Evolutionary conservation across 2,888 invertebrate species (phyloP).

Genomic region (Pyrrhosoma nymphula): DNA sequence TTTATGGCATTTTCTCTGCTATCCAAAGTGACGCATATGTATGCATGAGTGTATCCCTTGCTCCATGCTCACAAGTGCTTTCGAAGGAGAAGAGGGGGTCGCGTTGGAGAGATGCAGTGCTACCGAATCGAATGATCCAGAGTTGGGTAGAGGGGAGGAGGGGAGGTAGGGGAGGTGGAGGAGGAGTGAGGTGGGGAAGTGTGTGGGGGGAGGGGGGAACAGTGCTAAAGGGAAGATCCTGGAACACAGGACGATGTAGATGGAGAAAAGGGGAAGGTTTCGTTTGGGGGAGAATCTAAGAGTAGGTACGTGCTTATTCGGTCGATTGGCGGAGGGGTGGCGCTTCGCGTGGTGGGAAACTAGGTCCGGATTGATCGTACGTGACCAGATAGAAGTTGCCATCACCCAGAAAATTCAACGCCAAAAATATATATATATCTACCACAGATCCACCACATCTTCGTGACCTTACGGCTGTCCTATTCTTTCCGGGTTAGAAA

Average conservation of each 20-base stretch:
- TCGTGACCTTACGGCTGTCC: not conserved
- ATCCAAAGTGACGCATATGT: not conserved
- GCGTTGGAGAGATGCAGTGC: too few species aligned
- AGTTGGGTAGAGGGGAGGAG: too few species aligned
- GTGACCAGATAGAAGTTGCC: not conserved
- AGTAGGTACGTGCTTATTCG: not conserved
- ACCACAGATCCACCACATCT: not conserved
- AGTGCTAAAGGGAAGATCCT: not conserved
- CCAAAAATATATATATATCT: not conserved
- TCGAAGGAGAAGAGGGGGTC: too few species aligned
- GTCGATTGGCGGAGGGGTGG: not conserved
- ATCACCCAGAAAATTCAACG: not conserved
- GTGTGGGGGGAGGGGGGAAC: not conserved
- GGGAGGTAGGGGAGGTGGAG: too few species aligned
- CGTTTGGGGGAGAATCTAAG: not conserved
- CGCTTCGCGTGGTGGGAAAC: not conserved
- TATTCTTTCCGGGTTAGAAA: not conserved
- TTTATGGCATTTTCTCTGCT: not conserved
- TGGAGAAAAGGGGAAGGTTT: not conserved
- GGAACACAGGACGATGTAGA: not conserved
- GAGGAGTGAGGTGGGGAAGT: too few species aligned
- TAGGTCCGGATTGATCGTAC: not conserved
- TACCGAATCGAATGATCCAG: too few species aligned
- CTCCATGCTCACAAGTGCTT: too few species aligned
- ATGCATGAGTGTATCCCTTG: not conserved